Conservation (phyloP, 2,888 invertebrate genomes). For the Tipula lateralis region DNA sequence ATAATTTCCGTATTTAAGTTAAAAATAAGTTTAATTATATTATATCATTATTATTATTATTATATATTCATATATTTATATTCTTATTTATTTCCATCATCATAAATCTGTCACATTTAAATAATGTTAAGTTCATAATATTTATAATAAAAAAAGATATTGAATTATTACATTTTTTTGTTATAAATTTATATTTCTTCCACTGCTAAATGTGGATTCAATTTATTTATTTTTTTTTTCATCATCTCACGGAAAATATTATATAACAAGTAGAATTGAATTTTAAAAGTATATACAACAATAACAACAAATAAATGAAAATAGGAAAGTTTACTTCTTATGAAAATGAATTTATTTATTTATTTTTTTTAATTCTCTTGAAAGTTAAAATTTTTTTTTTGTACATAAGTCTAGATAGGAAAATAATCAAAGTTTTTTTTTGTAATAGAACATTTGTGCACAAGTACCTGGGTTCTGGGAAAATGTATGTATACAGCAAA, state of each 20-base stretch:
- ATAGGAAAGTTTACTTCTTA: conserved; percentile 1
- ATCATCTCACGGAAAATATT: conserved; percentile 24
- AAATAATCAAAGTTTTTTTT: conserved; percentile 5
- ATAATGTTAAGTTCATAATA: background rate
- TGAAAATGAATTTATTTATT: background rate
- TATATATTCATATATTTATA: background rate
- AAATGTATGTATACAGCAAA: background rate
- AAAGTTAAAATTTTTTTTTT: background rate
- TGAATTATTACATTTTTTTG: background rate
- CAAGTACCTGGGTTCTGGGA: background rate
- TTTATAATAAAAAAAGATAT: background rate
- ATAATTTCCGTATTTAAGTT: background rate
- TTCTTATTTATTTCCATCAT: conserved; percentile 19
- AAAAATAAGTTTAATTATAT: background rate
- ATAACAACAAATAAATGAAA: background rate
- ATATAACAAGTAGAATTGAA: conserved; percentile 1
- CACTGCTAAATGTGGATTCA: conserved; percentile 4
- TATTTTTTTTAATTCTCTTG: background rate
- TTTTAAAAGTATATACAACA: conserved; percentile 6
- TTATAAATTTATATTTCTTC: background rate
- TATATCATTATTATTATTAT: background rate
- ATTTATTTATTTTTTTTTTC: background rate
- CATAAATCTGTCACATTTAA: conserved; percentile 19
- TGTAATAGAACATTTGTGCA: background rate
- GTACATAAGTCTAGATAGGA: background rate